phyloP scores from a whole-genome alignment of 92 coral and sea anemone species.

The Epizoanthus rinbou region DNA sequence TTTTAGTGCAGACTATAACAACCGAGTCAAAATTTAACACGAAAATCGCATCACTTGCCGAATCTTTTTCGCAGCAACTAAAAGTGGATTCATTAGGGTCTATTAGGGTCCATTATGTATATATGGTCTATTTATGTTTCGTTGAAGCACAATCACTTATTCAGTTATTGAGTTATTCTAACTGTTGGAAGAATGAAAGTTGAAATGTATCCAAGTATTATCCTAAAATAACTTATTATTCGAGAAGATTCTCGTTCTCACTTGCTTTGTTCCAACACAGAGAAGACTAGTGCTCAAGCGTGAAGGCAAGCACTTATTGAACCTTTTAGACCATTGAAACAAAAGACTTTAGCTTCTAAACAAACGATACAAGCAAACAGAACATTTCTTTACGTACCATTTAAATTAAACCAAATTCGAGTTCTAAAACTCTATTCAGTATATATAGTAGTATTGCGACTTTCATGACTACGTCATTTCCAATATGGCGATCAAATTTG shows the following conservation, averaged over 20 bases:
- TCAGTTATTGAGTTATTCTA: too few species aligned
- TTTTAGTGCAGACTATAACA: too few species aligned
- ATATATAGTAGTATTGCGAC: too few species aligned
- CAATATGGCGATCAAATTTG: too few species aligned
- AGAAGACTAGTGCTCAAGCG: neutral
- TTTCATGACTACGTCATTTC: too few species aligned
- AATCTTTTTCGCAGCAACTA: neutral
- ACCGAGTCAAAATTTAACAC: neutral
- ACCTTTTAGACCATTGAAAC: too few species aligned
- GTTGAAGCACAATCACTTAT: neutral
- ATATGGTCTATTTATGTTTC: neutral
- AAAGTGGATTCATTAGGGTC: slow-evolving; percentile 4
- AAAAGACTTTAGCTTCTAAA: neutral
- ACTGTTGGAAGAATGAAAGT: neutral
- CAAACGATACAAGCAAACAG: neutral
- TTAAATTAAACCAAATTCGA: too few species aligned
- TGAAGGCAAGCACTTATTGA: neutral
- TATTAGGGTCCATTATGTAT: too few species aligned
- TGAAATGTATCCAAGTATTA: neutral
- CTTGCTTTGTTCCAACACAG: neutral
- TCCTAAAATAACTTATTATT: neutral
- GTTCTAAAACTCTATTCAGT: too few species aligned
- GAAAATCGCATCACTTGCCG: neutral
- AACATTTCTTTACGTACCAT: neutral
- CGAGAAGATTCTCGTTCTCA: neutral